These are phyloP conservation scores for Cyclophora albipunctata DNA, from an alignment of 2,888 invertebrate species.

Conservation along the genomic window DNA sequence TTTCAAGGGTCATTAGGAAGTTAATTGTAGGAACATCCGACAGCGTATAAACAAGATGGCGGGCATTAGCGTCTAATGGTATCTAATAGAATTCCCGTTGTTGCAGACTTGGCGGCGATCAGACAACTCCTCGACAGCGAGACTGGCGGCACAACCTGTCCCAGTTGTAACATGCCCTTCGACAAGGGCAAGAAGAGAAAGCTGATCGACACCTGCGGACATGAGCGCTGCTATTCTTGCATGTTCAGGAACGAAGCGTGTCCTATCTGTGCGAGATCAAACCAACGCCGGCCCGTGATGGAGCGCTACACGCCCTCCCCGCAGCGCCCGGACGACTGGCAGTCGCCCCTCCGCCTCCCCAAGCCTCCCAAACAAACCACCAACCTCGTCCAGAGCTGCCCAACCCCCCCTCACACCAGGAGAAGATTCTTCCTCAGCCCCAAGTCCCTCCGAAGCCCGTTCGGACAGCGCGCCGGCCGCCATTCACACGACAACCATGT, in stretches of 20 bases:
- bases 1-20: too few species aligned
- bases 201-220: slow-evolving; percentile 95
- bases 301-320: slow-evolving; percentile 66
- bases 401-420: slow-evolving; percentile 85
- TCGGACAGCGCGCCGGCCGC: slow-evolving; percentile 70
- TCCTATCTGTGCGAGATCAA: slow-evolving; percentile 82
- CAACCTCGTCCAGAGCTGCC: slow-evolving; percentile 81
- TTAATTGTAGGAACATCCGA: too few species aligned
- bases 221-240: slow-evolving; percentile 96
- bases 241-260: slow-evolving; percentile 95
- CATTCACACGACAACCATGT: slow-evolving; percentile 78
- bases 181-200: slow-evolving; percentile 97
- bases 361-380: slow-evolving; percentile 75
- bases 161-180: slow-evolving; percentile 94
- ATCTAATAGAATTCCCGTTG: slow-evolving; percentile 16
- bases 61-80: not conserved
- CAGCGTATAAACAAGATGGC: not conserved
- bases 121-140: slow-evolving; percentile 86
- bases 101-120: slow-evolving; percentile 89
- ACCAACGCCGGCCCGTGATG: slow-evolving; percentile 59
- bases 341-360: slow-evolving; percentile 74
- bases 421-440: slow-evolving; percentile 89
- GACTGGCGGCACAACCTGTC: slow-evolving; percentile 81
- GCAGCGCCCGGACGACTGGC: slow-evolving; percentile 63
- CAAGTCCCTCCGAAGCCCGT: slow-evolving; percentile 86